Conservation (phyloP, 2,797 vertebrate species). For the Acropternis orthonyx region DNA sequence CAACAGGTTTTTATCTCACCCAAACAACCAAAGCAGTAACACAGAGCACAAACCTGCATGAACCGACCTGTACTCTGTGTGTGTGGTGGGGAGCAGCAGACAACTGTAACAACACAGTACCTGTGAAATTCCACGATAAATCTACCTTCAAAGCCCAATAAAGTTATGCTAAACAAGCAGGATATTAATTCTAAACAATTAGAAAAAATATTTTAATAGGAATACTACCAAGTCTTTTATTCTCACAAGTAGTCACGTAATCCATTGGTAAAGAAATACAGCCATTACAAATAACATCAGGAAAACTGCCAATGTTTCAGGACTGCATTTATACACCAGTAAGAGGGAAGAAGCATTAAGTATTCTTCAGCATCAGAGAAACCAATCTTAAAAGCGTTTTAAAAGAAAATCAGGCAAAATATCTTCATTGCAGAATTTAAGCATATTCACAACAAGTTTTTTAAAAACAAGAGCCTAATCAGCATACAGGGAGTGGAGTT, state of each 20-base stretch:
- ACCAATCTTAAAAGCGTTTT: not conserved
- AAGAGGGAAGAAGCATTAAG: not conserved
- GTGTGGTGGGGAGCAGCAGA: not conserved
- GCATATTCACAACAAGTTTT: constrained; percentile 8
- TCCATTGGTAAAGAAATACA: not conserved
- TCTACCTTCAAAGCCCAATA: not conserved
- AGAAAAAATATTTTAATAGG: not conserved
- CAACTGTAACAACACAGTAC: not conserved
- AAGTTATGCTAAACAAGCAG: not conserved
- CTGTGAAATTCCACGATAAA: not conserved
- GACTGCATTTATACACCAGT: not conserved
- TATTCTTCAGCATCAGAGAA: not conserved
- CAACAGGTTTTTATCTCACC: constrained; percentile 54
- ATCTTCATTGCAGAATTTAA: constrained; percentile 26
- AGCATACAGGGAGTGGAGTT: not conserved
- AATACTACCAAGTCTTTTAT: not conserved
- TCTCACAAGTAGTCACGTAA: not conserved
- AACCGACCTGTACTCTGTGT: accelerated
- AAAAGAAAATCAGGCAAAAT: constrained; percentile 1
- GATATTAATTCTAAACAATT: not conserved
- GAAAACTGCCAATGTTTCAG: not conserved
- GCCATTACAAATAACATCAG: not conserved
- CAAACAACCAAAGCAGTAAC: constrained; percentile 4
- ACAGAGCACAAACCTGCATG: not conserved
- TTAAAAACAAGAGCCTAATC: constrained; percentile 44